phyloP scores from a whole-genome alignment of 2,888 invertebrate species.

The Melinaea menophilus region DNA sequence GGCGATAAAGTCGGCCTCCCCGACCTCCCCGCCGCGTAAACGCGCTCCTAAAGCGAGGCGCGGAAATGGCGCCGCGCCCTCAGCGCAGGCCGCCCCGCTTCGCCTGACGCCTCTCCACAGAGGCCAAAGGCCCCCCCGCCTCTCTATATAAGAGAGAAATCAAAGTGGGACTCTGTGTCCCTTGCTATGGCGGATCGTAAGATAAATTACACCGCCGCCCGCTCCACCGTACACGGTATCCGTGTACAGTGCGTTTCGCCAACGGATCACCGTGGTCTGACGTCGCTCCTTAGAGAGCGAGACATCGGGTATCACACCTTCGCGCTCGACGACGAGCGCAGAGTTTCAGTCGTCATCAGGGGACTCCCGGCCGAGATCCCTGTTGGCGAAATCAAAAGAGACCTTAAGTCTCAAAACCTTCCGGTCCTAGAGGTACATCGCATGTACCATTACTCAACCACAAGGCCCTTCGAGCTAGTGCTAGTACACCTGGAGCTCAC shows the following conservation, averaged over 20 bases:
- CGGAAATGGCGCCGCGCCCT: constrained; percentile 51
- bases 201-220: too few species aligned
- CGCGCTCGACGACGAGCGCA: constrained; percentile 11
- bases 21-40: constrained; percentile 61
- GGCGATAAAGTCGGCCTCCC: constrained; percentile 74
- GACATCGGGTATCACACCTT: constrained; percentile 1
- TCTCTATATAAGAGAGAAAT: too few species aligned
- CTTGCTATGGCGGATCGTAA: too few species aligned
- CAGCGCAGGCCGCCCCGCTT: too few species aligned
- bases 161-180: too few species aligned
- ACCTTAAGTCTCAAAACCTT: background rate
- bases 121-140: too few species aligned
- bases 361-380: constrained; percentile 6
- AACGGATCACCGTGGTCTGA: too few species aligned
- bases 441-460: background rate
- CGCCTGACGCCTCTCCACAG: too few species aligned
- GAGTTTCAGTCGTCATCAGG: background rate
- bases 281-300: background rate
- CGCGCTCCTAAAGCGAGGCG: constrained; percentile 17
- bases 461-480: constrained; percentile 3
- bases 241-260: too few species aligned
- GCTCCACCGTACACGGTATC: too few species aligned
- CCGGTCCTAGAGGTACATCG: too few species aligned
- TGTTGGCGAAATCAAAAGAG: background rate
- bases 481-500: background rate